Base-by-base conservation (phyloP, 1,140 invertebrate genomes). In the Coenobita brevimanus region DNA sequence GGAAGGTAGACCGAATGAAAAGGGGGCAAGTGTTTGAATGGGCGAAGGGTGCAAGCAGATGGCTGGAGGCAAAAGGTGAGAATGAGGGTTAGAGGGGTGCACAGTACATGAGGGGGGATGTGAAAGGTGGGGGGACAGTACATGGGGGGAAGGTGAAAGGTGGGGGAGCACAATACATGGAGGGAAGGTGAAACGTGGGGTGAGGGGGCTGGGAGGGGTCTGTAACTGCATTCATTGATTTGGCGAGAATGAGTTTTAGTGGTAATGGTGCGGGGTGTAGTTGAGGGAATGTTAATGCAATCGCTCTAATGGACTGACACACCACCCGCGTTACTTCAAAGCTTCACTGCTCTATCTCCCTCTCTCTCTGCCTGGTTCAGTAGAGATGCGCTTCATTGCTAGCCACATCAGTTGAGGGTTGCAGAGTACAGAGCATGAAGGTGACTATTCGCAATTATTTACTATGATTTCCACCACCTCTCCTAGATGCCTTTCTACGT, bases 281-380 rank as follows among this genome's bases (percentile, higher is more conserved):
- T 82, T 82, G 50, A 82, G 79, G 79, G 79, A 64, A 82, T 82
- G 79, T 82, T 82, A 82, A 82, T 82, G 79, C 79, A 82, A 82
- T 82, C 79, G 38, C 79, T 36, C 60, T 82, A 82, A 82, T 82
- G 79, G 79, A 82, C 62, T 82, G 60, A 82, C 79, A 82, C 79
- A 43, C 33, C 21, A 82, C 57, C 6, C 46, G 46, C 46, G 46
- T 50, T 50, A 50, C 46, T 50, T 50, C 79, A 15, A 62, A 82
- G 60, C 36, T 41, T 67, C 33, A 36, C 54, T 82, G 79, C 24
- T 24, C 54, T 67, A 54, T 24, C 54, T 67, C 60, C 54, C 54
- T 21, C 69, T 41, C 6, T 10, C 36, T 50, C 46, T n/a, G n/a
- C 6, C 46, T 50, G 46, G 46, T 50, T 50, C 46, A 50, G 6